Evolutionary conservation across 2,113 vertebrate species (phyloP).

Genomic region (Hystrix brachyura): DNA sequence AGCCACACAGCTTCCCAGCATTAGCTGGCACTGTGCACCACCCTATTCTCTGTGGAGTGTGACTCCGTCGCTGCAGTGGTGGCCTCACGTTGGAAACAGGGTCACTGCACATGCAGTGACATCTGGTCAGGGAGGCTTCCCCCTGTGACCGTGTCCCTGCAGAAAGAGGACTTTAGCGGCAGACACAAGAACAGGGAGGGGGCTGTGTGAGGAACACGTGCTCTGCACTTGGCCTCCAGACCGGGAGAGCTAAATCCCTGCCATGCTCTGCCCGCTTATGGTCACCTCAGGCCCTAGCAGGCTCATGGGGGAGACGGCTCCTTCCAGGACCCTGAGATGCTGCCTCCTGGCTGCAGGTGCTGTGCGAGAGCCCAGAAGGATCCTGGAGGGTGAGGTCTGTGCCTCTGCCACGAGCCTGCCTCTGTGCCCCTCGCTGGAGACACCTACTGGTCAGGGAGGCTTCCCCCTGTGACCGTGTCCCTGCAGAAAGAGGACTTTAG

Average conservation of each 20-base stretch:
- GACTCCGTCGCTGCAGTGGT: too few species aligned
- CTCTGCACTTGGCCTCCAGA: neutral
- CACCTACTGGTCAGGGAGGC: neutral
- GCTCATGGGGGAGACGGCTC: neutral
- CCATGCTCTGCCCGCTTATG: neutral
- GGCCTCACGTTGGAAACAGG: neutral
- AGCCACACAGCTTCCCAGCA: too few species aligned
- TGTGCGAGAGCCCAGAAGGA: neutral
- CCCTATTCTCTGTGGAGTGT: neutral
- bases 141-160: neutral
- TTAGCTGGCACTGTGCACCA: too few species aligned
- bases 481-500: neutral
- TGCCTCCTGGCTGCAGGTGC: neutral
- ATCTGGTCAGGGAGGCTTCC: too few species aligned
- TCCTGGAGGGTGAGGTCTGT: neutral
- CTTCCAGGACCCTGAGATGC: neutral
- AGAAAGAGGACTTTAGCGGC: neutral
- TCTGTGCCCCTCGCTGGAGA: neutral
- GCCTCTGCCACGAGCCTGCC: neutral
- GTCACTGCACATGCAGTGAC: too few species aligned
- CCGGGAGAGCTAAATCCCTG: neutral
- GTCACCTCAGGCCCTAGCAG: too few species aligned
- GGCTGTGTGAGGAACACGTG: neutral
- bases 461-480: too few species aligned
- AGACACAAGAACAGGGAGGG: neutral